phyloP scores from a whole-genome alignment of 2,888 invertebrate species.

The Torymus tubicola region DNA sequence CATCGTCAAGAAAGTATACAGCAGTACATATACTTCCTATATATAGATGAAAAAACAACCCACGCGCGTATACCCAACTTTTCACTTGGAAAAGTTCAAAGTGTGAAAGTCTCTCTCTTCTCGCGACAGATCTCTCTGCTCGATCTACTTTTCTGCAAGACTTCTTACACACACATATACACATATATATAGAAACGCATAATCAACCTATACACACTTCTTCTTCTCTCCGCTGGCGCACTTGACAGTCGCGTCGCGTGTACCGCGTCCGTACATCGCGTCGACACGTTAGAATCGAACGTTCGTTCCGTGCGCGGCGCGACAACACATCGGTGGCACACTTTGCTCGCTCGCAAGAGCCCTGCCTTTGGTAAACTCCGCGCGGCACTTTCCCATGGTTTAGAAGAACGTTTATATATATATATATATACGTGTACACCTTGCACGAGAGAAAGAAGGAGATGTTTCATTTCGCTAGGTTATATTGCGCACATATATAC shows the following conservation, averaged over 20 bases:
- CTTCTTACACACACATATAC: no score
- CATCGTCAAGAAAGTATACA: no score
- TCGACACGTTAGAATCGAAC: constrained; percentile 5
- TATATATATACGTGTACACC: not conserved
- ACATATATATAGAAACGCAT: constrained; percentile 8
- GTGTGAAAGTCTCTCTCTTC: not conserved
- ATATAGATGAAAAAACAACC: no score
- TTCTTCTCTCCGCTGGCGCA: not conserved
- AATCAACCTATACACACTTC: not conserved
- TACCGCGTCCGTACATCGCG: not conserved
- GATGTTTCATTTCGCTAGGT: constrained; percentile 12
- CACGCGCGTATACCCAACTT: not conserved
- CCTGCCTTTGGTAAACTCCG: not conserved
- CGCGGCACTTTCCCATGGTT: constrained; percentile 34
- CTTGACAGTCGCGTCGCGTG: constrained; percentile 19
- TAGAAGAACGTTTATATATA: not conserved
- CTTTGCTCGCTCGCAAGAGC: not conserved
- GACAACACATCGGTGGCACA: constrained; percentile 35
- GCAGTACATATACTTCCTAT: no score
- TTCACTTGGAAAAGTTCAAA: not conserved
- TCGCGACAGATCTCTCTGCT: not conserved
- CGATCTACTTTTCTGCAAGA: constrained; percentile 31
- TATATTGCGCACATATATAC: no score
- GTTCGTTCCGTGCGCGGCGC: not conserved
- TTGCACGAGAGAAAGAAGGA: no score